Conservation (phyloP, 2,888 invertebrate species). For the Caenorhabditis japonica region DNA sequence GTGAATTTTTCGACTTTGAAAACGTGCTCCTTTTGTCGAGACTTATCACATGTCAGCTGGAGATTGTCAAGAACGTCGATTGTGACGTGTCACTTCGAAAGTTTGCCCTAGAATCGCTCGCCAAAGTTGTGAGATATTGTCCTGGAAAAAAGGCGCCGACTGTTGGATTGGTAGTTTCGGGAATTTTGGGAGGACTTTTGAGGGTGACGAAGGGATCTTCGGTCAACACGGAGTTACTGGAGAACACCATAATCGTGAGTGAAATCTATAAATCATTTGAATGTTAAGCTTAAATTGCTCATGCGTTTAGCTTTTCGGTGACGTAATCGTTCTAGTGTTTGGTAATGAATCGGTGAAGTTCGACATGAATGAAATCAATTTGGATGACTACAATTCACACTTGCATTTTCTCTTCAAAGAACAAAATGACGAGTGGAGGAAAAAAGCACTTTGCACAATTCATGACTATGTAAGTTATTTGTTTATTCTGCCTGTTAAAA, state of each 20-base stretch:
- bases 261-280: too few species aligned
- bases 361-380: not conserved
- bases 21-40: not conserved
- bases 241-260: slow-evolving; percentile 2
- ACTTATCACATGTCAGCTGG: not conserved
- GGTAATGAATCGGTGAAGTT: slow-evolving; percentile 17
- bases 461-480: slow-evolving; percentile 5
- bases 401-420: not conserved
- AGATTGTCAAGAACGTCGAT: slow-evolving; percentile 4
- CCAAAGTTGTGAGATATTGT: slow-evolving; percentile 3
- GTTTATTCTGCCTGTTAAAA: not conserved
- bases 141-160: slow-evolving; percentile 3
- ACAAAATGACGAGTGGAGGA: slow-evolving; percentile 19
- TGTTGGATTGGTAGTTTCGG: slow-evolving; percentile 7
- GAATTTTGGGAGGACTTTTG: slow-evolving; percentile 2
- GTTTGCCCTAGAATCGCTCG: slow-evolving; percentile 4
- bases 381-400: not conserved
- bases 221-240: not conserved
- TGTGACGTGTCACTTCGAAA: slow-evolving; percentile 11
- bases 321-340: slow-evolving; percentile 9
- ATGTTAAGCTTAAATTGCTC: too few species aligned
- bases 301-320: slow-evolving; percentile 11
- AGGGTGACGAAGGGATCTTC: not conserved
- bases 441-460: not conserved
- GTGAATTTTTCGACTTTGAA: slow-evolving; percentile 10